phyloP scores from a whole-genome alignment of 2,797 vertebrate genomes.

The Pseudochirops corinnae region DNA sequence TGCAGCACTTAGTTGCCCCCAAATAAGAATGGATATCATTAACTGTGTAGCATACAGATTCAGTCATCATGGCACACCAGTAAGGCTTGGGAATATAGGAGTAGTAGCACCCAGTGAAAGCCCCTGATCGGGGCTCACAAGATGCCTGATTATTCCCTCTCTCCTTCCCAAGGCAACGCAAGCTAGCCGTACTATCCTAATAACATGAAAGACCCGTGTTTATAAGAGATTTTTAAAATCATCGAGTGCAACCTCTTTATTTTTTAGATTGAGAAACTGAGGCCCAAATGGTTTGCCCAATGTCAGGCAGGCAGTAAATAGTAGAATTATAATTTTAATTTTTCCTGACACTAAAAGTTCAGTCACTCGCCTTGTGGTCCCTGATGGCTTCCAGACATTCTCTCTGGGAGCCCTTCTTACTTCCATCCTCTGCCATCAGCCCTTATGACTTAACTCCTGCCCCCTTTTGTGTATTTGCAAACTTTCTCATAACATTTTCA shows the following conservation, averaged over 20 bases:
- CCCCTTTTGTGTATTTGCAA: background rate
- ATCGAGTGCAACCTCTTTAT: background rate
- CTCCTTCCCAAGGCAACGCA: background rate
- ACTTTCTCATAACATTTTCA: background rate
- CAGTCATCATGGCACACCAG: background rate
- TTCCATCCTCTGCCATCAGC: background rate
- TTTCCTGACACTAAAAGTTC: background rate
- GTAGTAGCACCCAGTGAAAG: background rate
- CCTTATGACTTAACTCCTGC: background rate
- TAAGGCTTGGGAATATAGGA: background rate
- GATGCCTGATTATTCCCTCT: background rate
- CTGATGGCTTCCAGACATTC: background rate
- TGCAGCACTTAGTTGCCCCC: background rate
- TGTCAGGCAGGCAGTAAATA: background rate
- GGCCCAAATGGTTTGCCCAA: background rate
- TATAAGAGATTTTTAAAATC: background rate
- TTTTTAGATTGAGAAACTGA: background rate
- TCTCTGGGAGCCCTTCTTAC: background rate
- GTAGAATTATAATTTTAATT: background rate
- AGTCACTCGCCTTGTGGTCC: background rate
- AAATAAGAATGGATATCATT: background rate
- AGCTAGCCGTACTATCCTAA: background rate
- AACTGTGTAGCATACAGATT: background rate
- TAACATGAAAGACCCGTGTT: background rate
- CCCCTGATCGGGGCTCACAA: background rate